A percentile compares a stretch with the other conserved stretches of the same genome.
Evolutionary conservation across 1,140 invertebrate genomes (phyloP).

Genomic region (Dryas iulia): DNA sequence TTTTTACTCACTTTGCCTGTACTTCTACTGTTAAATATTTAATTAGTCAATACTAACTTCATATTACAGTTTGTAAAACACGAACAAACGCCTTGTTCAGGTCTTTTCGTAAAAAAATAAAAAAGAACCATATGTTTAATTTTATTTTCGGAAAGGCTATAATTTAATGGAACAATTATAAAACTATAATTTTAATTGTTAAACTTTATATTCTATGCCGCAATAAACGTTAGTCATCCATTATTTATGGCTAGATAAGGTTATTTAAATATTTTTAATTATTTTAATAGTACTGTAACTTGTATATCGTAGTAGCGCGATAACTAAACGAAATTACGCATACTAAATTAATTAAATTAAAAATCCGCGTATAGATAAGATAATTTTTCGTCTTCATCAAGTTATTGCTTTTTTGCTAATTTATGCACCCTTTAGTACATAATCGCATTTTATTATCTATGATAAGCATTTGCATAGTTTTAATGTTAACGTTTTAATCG

Average conservation of each 20-base stretch:
- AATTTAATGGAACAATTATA: not conserved
- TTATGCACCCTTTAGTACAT: slow-evolving; percentile 67
- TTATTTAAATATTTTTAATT: slow-evolving; percentile 4
- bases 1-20: too few relatives aligned
- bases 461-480: slow-evolving; percentile 34
- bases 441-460: slow-evolving; percentile 63
- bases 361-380: slow-evolving; percentile 66
- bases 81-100: too few relatives aligned
- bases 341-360: slow-evolving; percentile 69
- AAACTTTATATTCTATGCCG: not conserved
- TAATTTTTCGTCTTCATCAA: slow-evolving; percentile 64
- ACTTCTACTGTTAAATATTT: too few relatives aligned
- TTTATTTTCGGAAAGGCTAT: too few relatives aligned
- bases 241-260: not conserved
- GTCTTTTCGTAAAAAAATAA: too few relatives aligned
- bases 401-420: slow-evolving; percentile 69
- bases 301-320: slow-evolving; percentile 1
- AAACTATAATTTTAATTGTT: not conserved
- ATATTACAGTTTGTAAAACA: too few relatives aligned
- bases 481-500: slow-evolving; percentile 18
- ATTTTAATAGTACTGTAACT: not conserved
- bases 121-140: too few relatives aligned
- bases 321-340: slow-evolving; percentile 24
- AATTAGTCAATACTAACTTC: too few relatives aligned
- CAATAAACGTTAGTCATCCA: slow-evolving; percentile 3